phyloP scores from a whole-genome alignment of 2,113 vertebrate genomes.

The Rostratula benghalensis region DNA sequence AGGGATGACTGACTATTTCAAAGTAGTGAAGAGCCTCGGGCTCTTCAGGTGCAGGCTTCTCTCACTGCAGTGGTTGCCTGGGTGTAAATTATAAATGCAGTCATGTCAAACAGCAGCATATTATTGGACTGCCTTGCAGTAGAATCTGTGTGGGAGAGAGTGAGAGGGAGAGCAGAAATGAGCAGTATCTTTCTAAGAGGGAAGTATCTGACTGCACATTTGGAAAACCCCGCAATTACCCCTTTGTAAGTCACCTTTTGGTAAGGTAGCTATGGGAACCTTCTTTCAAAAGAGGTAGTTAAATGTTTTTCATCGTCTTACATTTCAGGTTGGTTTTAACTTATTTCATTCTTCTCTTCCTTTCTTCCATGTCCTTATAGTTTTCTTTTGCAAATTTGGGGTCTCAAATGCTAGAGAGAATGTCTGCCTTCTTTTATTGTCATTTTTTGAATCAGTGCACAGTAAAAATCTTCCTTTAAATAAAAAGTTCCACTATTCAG shows the following conservation, averaged over 20 bases:
- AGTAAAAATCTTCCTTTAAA: not conserved
- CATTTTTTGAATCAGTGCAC: not conserved
- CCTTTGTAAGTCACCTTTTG: not conserved
- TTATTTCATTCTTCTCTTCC: not conserved
- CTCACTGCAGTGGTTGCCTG: not conserved
- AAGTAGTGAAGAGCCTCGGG: not conserved
- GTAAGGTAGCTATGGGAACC: not conserved
- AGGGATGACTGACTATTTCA: not conserved
- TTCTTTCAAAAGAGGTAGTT: not conserved
- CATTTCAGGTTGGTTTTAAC: not conserved
- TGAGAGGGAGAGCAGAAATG: not conserved
- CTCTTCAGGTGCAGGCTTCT: not conserved
- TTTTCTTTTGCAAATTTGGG: not conserved
- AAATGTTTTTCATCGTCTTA: not conserved
- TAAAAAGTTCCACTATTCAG: not conserved
- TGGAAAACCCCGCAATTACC: not conserved
- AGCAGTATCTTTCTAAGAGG: not conserved
- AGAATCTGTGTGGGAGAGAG: not conserved
- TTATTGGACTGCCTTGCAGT: not conserved
- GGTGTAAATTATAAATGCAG: not conserved
- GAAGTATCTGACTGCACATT: not conserved
- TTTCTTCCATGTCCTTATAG: not conserved
- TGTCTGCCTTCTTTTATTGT: not conserved
- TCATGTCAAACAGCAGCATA: accelerated
- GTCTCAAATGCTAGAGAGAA: not conserved